A percentile compares a stretch with the other conserved stretches of the same genome.
These are phyloP conservation scores for Dendrophyllia cribrosa DNA, from an alignment of 64 coral and sea anemone species.

Conservation along the genomic window DNA sequence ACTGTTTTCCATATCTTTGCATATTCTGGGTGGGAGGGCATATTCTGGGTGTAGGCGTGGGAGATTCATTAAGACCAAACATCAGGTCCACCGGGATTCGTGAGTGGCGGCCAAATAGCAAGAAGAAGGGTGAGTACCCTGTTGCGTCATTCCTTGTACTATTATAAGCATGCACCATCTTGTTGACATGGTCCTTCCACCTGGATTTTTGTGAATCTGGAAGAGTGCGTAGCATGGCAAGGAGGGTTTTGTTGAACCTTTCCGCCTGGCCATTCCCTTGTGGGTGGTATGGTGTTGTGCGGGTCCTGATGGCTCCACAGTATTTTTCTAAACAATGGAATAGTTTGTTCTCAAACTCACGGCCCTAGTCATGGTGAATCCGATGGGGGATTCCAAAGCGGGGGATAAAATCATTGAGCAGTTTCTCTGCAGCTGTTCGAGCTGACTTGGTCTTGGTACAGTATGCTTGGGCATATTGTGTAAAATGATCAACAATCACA, in stretches of 20 bases:
- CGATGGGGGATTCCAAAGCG: constrained; percentile 56
- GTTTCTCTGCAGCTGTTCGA: constrained; percentile 33
- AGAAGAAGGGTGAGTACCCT: constrained; percentile 41
- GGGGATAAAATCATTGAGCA: constrained; percentile 63
- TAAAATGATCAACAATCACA: constrained; percentile 57
- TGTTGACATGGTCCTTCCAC: constrained; percentile 55
- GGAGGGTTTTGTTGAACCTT: constrained; percentile 35
- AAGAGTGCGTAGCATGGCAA: constrained; percentile 35
- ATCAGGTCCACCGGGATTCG: too few relatives aligned
- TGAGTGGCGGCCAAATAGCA: background rate
- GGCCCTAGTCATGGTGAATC: constrained; percentile 49
- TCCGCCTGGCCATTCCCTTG: constrained; percentile 46
- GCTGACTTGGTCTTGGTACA: constrained; percentile 53
- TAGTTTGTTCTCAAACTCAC: constrained; percentile 55
- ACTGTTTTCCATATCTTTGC: too few relatives aligned
- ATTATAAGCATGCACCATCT: constrained; percentile 55
- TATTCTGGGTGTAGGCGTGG: too few relatives aligned
- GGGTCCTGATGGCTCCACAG: constrained; percentile 2
- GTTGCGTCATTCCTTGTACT: constrained; percentile 6
- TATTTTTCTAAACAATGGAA: constrained; percentile 34
- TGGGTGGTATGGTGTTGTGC: constrained; percentile 45
- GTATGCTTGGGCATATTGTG: constrained; percentile 47
- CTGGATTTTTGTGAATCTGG: constrained; percentile 26
- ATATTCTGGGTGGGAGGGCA: too few relatives aligned
- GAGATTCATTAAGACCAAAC: background rate